Percentiles rank a stretch among this genome's conserved stretches.
phyloP scores from a whole-genome alignment of 2,888 invertebrate genomes.

The Drosophila formosana region DNA sequence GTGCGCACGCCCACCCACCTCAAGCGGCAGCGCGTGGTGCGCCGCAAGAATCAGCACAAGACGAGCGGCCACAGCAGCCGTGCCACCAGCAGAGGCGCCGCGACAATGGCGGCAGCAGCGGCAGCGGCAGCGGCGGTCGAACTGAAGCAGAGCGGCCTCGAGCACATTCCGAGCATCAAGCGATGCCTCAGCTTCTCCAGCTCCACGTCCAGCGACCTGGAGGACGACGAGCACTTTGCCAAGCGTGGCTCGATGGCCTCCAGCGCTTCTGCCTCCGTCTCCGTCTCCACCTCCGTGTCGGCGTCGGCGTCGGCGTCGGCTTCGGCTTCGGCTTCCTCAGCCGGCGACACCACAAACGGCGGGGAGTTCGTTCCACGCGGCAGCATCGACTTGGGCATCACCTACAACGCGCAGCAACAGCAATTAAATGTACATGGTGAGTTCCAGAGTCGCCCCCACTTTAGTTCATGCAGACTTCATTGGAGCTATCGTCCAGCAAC shows the following conservation, averaged over 20 bases:
- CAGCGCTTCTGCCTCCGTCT: conserved; percentile 20
- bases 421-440: conserved; percentile 90
- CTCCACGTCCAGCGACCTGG: conserved; percentile 85
- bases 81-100: not conserved
- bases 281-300: conserved; percentile 5
- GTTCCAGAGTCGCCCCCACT: conserved; percentile 79
- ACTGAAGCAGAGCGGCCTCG: conserved; percentile 21
- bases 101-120: no score
- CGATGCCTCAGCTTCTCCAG: conserved; percentile 87
- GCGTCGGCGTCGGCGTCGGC: not conserved
- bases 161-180: conserved; percentile 86
- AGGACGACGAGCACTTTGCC: conserved; percentile 81
- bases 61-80: not conserved
- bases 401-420: conserved; percentile 85
- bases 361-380: conserved; percentile 81
- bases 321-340: conserved; percentile 9
- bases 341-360: conserved; percentile 14
- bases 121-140: not conserved
- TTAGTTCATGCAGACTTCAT: no score
- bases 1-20: conserved; percentile 84
- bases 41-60: conserved; percentile 79
- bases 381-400: conserved; percentile 88
- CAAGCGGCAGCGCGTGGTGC: conserved; percentile 83
- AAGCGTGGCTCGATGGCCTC: conserved; percentile 83
- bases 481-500: not conserved